Evolutionary conservation across 2,113 vertebrate genomes (phyloP).

Genomic region (Chauna torquata): DNA sequence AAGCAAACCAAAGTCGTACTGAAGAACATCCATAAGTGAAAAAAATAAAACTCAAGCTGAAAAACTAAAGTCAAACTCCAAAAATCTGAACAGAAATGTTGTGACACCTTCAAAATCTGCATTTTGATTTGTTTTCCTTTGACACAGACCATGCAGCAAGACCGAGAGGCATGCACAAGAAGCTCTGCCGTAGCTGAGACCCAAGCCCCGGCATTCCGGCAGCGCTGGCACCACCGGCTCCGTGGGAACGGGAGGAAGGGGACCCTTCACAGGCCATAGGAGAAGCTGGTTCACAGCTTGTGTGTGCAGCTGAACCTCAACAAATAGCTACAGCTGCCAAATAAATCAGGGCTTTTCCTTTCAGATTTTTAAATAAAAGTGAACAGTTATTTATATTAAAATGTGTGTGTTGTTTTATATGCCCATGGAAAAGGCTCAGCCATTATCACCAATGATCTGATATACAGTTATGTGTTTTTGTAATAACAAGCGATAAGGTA

Average conservation of each 20-base stretch:
- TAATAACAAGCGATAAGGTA: not conserved
- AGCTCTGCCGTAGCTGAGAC: not conserved
- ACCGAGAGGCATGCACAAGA: fast-evolving
- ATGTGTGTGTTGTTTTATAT: fast-evolving
- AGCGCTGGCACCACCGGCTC: fast-evolving
- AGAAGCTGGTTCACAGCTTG: not conserved
- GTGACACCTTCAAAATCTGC: not conserved
- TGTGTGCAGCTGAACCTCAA: not conserved
- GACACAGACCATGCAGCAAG: not conserved
- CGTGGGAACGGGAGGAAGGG: fast-evolving
- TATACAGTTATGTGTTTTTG: not conserved
- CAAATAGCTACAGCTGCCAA: not conserved
- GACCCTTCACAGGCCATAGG: fast-evolving
- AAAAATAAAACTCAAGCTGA: not conserved
- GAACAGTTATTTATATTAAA: not conserved
- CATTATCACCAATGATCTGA: not conserved
- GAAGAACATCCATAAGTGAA: fast-evolving
- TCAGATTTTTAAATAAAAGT: not conserved
- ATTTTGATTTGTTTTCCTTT: not conserved
- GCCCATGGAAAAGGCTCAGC: not conserved
- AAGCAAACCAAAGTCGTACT: not conserved
- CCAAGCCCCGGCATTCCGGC: too few relatives aligned
- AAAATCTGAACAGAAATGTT: fast-evolving
- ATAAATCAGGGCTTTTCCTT: not conserved
- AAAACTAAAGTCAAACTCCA: not conserved